Percentiles rank a stretch among this genome's conserved stretches.
Conservation (phyloP, 1,140 invertebrate species). For the Bombyx mandarina region DNA sequence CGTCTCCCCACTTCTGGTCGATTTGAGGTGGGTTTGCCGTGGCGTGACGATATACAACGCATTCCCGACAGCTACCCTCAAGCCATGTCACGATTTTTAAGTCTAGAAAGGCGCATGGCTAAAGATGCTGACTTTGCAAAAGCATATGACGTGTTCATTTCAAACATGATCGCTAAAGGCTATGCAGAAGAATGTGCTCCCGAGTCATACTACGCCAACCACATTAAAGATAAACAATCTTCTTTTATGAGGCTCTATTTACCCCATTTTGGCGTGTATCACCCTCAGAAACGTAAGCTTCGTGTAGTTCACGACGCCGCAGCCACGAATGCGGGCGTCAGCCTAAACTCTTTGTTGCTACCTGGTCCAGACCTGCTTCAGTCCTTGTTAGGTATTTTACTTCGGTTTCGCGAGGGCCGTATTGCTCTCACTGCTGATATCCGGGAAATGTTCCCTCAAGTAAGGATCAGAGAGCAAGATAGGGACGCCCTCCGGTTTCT, state of each 20-base stretch:
- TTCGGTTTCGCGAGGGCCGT: constrained; percentile 15
- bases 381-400: constrained; percentile 15
- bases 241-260: background rate
- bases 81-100: background rate
- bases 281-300: too few relatives aligned
- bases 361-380: too few relatives aligned
- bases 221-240: too few relatives aligned
- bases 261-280: too few relatives aligned
- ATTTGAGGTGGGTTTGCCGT: constrained; percentile 1
- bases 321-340: too few relatives aligned
- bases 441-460: constrained; percentile 15
- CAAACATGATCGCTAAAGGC: background rate
- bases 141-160: background rate
- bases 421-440: constrained; percentile 17
- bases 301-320: too few relatives aligned
- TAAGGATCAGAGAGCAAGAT: constrained; percentile 12
- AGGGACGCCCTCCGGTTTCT: constrained; percentile 12
- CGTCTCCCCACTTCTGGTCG: background rate
- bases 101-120: constrained; percentile 2
- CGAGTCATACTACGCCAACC: background rate
- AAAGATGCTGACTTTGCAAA: constrained; percentile 1
- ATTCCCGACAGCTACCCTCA: constrained; percentile 5
- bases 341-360: too few relatives aligned
- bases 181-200: constrained; percentile 9
- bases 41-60: background rate